Conservation (phyloP, 2,888 invertebrate species). For the Oscheius myriophilus region DNA sequence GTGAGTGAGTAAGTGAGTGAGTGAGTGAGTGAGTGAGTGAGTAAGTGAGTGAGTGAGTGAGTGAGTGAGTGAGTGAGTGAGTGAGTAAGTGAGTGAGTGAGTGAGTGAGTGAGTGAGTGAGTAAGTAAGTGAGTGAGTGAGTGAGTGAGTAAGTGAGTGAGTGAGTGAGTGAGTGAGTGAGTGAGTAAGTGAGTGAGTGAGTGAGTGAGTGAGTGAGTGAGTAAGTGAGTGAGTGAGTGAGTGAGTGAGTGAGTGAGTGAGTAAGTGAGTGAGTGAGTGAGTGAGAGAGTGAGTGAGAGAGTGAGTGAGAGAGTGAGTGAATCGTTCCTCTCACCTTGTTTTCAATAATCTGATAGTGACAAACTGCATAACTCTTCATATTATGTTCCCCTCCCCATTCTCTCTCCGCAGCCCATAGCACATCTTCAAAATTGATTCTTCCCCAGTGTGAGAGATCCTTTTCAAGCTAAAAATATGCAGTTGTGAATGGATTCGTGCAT, state of each 20-base stretch:
- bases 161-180: not conserved
- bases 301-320: too few relatives aligned
- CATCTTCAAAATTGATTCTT: slow-evolving; percentile 6
- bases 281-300: too few relatives aligned
- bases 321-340: slow-evolving; percentile 10
- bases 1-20: not conserved
- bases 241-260: not conserved
- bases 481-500: too few relatives aligned
- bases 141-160: not conserved
- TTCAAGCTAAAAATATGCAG: slow-evolving; percentile 7
- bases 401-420: not conserved
- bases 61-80: too few relatives aligned
- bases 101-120: not conserved
- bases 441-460: slow-evolving; percentile 15
- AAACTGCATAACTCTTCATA: slow-evolving; percentile 1
- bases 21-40: not conserved
- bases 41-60: too few relatives aligned
- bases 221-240: too few relatives aligned
- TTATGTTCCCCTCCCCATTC: slow-evolving; percentile 10
- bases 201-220: not conserved
- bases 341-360: slow-evolving; percentile 25
- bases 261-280: too few relatives aligned
- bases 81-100: too few relatives aligned
- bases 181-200: too few relatives aligned
- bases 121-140: too few relatives aligned